Percentiles rank a stretch among this genome's conserved stretches.
Evolutionary conservation across 2,797 vertebrate species (phyloP).

Genomic region (Aplochiton taeniatus): DNA sequence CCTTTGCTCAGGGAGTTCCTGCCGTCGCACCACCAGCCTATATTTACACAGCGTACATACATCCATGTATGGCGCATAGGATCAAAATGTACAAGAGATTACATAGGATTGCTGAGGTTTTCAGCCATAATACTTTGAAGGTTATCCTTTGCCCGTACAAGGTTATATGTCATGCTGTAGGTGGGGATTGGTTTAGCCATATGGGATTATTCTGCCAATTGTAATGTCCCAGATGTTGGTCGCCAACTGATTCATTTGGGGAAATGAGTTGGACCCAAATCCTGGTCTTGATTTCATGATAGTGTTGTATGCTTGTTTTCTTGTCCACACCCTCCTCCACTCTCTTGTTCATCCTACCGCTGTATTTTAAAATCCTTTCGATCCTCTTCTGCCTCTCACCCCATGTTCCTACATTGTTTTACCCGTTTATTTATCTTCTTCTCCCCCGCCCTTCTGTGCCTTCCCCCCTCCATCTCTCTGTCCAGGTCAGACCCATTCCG

Average conservation of each 20-base stretch:
- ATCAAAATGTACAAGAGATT: slow-evolving; percentile 35
- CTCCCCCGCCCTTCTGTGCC: background rate
- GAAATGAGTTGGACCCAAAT: background rate
- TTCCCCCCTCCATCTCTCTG: slow-evolving; percentile 32
- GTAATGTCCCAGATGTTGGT: no score
- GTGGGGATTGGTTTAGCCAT: no score
- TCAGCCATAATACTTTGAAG: no score
- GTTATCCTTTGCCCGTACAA: no score
- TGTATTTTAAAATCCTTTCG: no score
- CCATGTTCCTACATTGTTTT: no score
- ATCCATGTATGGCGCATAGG: slow-evolving; percentile 30
- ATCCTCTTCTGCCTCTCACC: no score
- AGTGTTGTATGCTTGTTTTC: background rate
- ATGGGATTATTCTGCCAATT: no score
- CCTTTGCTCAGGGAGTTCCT: slow-evolving; percentile 38
- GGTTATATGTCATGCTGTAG: no score
- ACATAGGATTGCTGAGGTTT: slow-evolving; percentile 33
- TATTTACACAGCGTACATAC: slow-evolving; percentile 44
- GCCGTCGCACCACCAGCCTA: slow-evolving; percentile 59
- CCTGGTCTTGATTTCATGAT: background rate
- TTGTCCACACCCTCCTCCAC: background rate
- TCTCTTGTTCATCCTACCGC: no score
- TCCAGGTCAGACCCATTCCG: slow-evolving; percentile 93
- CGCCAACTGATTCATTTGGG: no score
- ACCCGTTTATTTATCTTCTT: background rate